phyloP scores from a whole-genome alignment of 2,888 invertebrate genomes.

The Teinopalpus imperialis region DNA sequence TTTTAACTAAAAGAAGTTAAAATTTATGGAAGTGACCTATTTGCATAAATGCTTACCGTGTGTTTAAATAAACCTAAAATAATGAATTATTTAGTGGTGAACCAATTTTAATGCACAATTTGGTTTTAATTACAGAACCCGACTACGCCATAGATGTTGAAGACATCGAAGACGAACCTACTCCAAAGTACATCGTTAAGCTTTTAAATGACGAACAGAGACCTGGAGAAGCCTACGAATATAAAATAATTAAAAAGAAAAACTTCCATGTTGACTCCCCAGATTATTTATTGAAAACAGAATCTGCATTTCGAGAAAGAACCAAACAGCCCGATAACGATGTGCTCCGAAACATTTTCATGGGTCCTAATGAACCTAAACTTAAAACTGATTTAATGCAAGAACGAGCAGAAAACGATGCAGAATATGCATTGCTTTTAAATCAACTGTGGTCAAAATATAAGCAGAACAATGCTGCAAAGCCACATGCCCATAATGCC shows the following conservation, averaged over 20 bases:
- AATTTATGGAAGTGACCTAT: no score
- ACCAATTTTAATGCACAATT: no score
- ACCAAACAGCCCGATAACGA: conserved; percentile 67
- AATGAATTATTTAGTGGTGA: no score
- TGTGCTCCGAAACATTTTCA: conserved; percentile 63
- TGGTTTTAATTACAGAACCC: conserved; percentile 49
- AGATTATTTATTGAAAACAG: conserved; percentile 43
- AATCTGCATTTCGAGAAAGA: conserved; percentile 72
- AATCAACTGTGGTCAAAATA: conserved; percentile 83
- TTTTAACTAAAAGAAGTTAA: no score
- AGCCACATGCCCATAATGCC: conserved; percentile 53
- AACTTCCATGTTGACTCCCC: conserved; percentile 46
- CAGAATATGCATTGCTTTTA: conserved; percentile 78
- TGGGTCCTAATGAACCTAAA: conserved; percentile 57
- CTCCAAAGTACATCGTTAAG: conserved; percentile 62
- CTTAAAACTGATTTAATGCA: conserved; percentile 49
- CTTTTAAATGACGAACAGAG: conserved; percentile 64
- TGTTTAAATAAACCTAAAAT: no score
- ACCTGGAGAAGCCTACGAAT: conserved; percentile 79
- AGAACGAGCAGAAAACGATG: conserved; percentile 64
- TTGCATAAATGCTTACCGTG: no score
- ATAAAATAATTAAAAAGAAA: conserved; percentile 78
- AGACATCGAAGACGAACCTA: conserved; percentile 57
- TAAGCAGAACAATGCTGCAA: conserved; percentile 57
- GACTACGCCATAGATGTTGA: conserved; percentile 64